Base-by-base conservation (phyloP, 64 coral and sea anemone species). In the Montipora efflorescens region DNA sequence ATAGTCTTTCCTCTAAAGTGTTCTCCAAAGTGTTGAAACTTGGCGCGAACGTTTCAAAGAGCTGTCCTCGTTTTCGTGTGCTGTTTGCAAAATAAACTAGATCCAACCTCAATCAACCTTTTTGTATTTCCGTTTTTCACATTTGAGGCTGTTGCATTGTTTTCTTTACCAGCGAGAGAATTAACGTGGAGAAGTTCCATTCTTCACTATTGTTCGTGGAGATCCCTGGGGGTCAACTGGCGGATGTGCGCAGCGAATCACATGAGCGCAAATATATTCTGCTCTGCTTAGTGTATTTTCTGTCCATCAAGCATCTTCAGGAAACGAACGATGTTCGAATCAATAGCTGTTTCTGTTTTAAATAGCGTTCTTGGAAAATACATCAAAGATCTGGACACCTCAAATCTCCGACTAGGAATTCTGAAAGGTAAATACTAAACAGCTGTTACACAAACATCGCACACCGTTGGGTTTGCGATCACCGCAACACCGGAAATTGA, bases 301-400 rank as follows among this genome's bases (percentile, higher is more conserved):
- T 64, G 10, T 57, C 53, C 7, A 57, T 57, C 11, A 57, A 57
- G 53, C 53, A 11, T 18, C 8, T 68, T 12, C 12, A 0, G 15
- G 0, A 18, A 5, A 4, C 48, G 28, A 70, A 95, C 88, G 76
- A 91, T 96, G 67, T 89, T 99, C 7, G 90, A 96, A 19, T 95
- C 87, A 20, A 21, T 96, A 18, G 98, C 78, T 10, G 98, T 94
- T 5, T 92, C 92, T 5, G 74, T 99, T 22, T 36, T 99, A 22
- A 99, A 96, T 75, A 89, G 76, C 79, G 79, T 94, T 22, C 95
- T 99, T n/a, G 98, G 98, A 25, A 96, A 95, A 92, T 96, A 99
- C 58, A 93, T 99, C 46, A 96, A 96, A 46, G 90, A 96, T 81
- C 76, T 99, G 14, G 98, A 99, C 73, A 80, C 70, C 10, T 90